phyloP scores from a whole-genome alignment of 2,113 vertebrate species.

The Micromys minutus region DNA sequence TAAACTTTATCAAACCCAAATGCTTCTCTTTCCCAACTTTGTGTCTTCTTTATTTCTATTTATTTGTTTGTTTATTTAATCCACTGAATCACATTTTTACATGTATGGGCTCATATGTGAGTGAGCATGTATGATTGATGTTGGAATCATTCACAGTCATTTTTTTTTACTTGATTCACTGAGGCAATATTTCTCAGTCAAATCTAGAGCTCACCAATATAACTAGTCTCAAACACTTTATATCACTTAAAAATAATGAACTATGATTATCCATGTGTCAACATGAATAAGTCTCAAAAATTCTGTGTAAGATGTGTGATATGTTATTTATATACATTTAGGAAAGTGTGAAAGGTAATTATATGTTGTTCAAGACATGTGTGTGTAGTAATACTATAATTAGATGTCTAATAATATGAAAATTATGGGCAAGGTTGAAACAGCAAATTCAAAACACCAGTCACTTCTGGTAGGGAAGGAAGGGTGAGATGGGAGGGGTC shows the following conservation, averaged over 20 bases:
- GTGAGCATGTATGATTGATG: neutral
- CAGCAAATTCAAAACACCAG: conserved; percentile 6
- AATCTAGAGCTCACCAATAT: neutral
- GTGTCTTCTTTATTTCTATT: neutral
- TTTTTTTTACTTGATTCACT: neutral
- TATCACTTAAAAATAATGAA: conserved; percentile 56
- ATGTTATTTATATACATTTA: conserved; percentile 48
- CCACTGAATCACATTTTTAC: neutral
- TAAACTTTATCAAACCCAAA: neutral
- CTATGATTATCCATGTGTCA: conserved; percentile 10
- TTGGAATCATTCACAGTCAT: neutral
- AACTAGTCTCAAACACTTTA: conserved; percentile 29
- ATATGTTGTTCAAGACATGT: conserved; percentile 52
- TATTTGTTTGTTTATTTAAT: neutral
- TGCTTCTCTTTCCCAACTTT: neutral
- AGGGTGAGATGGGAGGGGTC: neutral
- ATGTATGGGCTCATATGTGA: too few relatives aligned
- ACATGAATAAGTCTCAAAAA: conserved; percentile 28
- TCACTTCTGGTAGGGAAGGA: neutral
- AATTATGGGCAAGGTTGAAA: conserved; percentile 5
- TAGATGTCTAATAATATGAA: conserved; percentile 33
- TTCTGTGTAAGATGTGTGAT: conserved; percentile 22
- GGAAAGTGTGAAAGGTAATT: conserved; percentile 25
- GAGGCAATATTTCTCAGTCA: neutral
- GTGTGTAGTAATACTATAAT: conserved; percentile 30